phyloP scores from a whole-genome alignment of 1,140 invertebrate genomes.

The Hydropsyche tenuis region DNA sequence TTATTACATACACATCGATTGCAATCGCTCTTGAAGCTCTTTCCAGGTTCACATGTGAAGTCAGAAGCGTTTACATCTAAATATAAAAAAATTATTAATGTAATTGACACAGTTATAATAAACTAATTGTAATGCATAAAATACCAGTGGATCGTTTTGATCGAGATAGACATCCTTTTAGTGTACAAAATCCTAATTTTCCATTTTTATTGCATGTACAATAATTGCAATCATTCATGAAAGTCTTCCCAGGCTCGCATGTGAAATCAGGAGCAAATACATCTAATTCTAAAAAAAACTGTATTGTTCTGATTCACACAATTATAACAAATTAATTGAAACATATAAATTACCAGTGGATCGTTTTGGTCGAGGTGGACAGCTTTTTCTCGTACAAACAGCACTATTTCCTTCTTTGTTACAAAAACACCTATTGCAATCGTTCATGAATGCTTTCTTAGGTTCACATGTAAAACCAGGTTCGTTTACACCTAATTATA shows the following conservation, averaged over 20 bases:
- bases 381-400: constrained; percentile 55
- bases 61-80: constrained; percentile 34
- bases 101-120: neutral
- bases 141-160: constrained; percentile 30
- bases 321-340: neutral
- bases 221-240: constrained; percentile 59
- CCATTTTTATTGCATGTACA: constrained; percentile 59
- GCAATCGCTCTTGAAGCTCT: constrained; percentile 58
- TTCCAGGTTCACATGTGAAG: constrained; percentile 54
- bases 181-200: constrained; percentile 57
- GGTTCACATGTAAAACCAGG: constrained; percentile 53
- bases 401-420: constrained; percentile 57
- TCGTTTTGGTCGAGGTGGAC: constrained; percentile 48
- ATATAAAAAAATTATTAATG: neutral
- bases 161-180: constrained; percentile 52
- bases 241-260: constrained; percentile 58
- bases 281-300: constrained; percentile 17
- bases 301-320: too few relatives aligned
- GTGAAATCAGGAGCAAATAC: constrained; percentile 35
- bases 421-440: constrained; percentile 61
- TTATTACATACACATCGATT: constrained; percentile 60
- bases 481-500: constrained; percentile 31
- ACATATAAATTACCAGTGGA: neutral
- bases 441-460: constrained; percentile 57
- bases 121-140: too few relatives aligned